These are phyloP conservation scores for Fulmarus glacialis DNA, from an alignment of 2,113 vertebrate species.

Conservation along the genomic window DNA sequence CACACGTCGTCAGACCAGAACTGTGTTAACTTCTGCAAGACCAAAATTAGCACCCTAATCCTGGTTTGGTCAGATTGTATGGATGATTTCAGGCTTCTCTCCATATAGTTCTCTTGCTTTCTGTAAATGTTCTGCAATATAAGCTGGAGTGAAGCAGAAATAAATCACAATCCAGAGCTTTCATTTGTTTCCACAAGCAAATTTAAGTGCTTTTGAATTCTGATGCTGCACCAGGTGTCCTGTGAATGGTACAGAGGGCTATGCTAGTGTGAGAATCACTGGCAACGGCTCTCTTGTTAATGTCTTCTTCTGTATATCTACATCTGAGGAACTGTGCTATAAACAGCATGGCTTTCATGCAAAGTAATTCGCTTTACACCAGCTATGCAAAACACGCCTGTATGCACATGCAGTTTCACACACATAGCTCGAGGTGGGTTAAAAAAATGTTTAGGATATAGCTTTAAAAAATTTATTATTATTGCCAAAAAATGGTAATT, in stretches of 20 bases:
- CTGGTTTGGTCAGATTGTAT: neutral
- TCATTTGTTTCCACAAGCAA: neutral
- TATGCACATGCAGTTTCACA: neutral
- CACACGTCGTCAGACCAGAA: neutral
- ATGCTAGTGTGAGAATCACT: neutral
- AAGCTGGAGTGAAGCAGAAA: neutral
- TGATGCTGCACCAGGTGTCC: neutral
- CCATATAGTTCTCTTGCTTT: neutral
- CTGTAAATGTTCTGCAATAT: neutral
- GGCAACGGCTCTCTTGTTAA: neutral
- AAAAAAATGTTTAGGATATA: neutral
- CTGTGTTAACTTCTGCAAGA: neutral
- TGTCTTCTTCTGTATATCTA: neutral
- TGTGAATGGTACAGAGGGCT: neutral
- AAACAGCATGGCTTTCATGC: neutral
- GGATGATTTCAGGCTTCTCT: neutral
- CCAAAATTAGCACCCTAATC: neutral
- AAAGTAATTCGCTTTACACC: neutral
- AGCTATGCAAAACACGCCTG: neutral
- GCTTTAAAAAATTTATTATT: neutral
- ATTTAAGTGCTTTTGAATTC: neutral
- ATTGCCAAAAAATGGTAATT: neutral
- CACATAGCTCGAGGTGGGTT: fast-evolving
- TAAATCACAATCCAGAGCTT: neutral
- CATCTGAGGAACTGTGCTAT: neutral